Base-by-base conservation (phyloP, 2,888 invertebrate species). In the Oscheius sp. region DNA sequence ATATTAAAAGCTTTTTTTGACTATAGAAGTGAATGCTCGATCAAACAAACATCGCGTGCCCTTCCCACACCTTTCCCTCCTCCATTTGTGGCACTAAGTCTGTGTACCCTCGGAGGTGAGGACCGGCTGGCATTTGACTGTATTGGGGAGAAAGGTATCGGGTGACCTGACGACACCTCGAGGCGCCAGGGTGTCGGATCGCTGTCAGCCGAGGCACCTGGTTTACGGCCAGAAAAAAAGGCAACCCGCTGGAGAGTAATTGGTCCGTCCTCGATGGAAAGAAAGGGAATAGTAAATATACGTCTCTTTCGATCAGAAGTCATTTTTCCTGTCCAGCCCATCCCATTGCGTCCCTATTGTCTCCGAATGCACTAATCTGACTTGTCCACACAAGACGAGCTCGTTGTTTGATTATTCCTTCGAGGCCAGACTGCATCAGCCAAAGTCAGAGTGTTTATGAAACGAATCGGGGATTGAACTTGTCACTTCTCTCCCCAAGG, bases 81-180 rank as follows among this genome's bases (percentile, higher is more conserved):
- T 41, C 41, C 57, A 41, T 57, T 57, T 57, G 54, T 54, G 57
- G 57, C 57, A 57, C 57, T 54, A 54, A 54, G 54, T n/a, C n/a
- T n/a, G n/a, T n/a, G n/a, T n/a, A n/a, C 54, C 33, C 33, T 33
- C 54, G 54, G 36, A 41, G 41, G 20, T 5, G 47, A 47, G 47
- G 47, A 47, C 22, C 6, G 45, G 17, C 12, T 5, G 47, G 47
- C 47, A 24, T 41, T 41, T 20, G 41, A 14, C 12, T 36, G 36
- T n/a, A n/a, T n/a, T n/a, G n/a, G n/a, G n/a, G n/a, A n/a, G n/a
- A n/a, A n/a, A n/a, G n/a, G n/a, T n/a, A n/a, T n/a, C n/a, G 4
- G 41, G 5, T 14, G 20, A 20, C 14, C 20, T n/a, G 30, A 50
- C 28, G 26, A 26, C 50, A 24, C 12, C 17, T 3, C 12, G 28